These are phyloP conservation scores for Orchestes rusci DNA, from an alignment of 2,888 invertebrate genomes.

Conservation along the genomic window DNA sequence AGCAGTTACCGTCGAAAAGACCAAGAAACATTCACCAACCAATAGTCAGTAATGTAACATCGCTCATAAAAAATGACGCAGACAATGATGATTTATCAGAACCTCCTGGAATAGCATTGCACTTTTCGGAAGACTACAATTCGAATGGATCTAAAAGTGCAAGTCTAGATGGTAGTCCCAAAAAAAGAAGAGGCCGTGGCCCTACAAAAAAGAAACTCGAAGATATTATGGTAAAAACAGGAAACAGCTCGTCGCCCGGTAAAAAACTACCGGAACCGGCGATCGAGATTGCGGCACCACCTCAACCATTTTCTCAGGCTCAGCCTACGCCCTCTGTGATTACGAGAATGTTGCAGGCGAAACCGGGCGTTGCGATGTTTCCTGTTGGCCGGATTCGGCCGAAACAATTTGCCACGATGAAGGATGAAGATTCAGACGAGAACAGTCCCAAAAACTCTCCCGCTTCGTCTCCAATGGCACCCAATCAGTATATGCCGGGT, in stretches of 20 bases:
- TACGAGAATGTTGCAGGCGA: constrained; percentile 52
- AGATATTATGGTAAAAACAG: not conserved
- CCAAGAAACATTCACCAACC: constrained; percentile 27
- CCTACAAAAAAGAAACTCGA: constrained; percentile 25
- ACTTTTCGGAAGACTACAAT: constrained; percentile 37
- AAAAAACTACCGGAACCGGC: constrained; percentile 9
- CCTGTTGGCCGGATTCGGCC: constrained; percentile 35
- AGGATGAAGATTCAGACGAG: constrained; percentile 32
- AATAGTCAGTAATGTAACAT: constrained; percentile 31
- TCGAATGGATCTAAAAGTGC: constrained; percentile 15
- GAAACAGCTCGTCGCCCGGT: not conserved
- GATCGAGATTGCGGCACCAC: constrained; percentile 44
- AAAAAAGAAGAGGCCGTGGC: constrained; percentile 43
- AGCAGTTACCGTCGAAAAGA: not conserved
- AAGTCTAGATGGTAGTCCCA: constrained; percentile 35
- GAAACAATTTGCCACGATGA: constrained; percentile 37
- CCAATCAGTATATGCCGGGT: constrained; percentile 30
- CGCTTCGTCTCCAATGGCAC: constrained; percentile 23
- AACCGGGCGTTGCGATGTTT: constrained; percentile 29
- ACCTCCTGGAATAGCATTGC: constrained; percentile 38
- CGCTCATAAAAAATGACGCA: constrained; percentile 30
- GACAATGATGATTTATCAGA: constrained; percentile 39
- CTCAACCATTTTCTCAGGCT: constrained; percentile 48
- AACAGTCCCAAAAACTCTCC: constrained; percentile 19
- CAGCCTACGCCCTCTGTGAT: constrained; percentile 53